phyloP scores from a whole-genome alignment of 2,797 vertebrate genomes.

The Poecilia picta region DNA sequence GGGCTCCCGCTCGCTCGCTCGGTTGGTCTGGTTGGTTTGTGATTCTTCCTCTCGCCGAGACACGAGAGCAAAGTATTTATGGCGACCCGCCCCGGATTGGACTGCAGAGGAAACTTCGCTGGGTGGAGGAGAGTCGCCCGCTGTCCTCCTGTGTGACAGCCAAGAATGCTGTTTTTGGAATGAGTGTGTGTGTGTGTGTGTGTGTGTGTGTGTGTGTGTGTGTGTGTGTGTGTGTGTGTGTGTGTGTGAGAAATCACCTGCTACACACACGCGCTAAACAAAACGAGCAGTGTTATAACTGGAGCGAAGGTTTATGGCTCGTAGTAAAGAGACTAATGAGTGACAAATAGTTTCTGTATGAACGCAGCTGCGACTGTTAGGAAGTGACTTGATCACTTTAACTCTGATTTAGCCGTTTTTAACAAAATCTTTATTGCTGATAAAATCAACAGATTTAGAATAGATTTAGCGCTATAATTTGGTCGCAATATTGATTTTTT shows the following conservation, averaged over 20 bases:
- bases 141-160: neutral
- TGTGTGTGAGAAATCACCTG: neutral
- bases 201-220: neutral
- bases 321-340: neutral
- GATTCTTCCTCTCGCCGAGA: constrained; percentile 26
- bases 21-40: constrained; percentile 38
- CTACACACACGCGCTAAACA: neutral
- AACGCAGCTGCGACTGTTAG: neutral
- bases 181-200: neutral
- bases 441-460: neutral
- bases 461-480: neutral
- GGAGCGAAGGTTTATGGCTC: neutral
- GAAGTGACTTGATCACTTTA: neutral
- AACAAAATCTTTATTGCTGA: neutral
- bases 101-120: constrained; percentile 6
- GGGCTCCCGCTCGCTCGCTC: constrained; percentile 1
- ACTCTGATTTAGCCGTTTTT: neutral
- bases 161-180: constrained; percentile 48
- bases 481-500: neutral
- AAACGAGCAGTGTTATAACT: neutral
- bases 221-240: constrained; percentile 1
- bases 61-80: constrained; percentile 53
- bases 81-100: constrained; percentile 49
- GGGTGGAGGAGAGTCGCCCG: constrained; percentile 3
- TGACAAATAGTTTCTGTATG: neutral